A percentile compares a stretch with the other conserved stretches of the same genome.
Evolutionary conservation across 2,797 vertebrate species (phyloP).

Genomic region (Lutjanus campechanus): DNA sequence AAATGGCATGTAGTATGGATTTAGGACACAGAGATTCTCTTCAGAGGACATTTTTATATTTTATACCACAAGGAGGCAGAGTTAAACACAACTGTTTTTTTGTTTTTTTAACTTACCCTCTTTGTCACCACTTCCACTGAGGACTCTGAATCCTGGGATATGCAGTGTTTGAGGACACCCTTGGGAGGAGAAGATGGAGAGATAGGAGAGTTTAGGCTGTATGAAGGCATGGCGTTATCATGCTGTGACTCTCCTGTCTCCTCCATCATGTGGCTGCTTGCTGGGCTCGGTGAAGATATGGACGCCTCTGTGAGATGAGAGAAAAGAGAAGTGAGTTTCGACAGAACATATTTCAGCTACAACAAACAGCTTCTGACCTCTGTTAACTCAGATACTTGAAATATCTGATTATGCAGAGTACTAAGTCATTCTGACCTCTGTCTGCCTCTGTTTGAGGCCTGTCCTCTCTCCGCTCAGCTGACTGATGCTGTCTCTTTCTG

Average conservation of each 20-base stretch:
- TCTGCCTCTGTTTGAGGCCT: constrained; percentile 15
- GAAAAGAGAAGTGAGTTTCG: constrained; percentile 15
- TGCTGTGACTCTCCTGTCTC: constrained; percentile 43
- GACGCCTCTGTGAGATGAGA: constrained; percentile 34
- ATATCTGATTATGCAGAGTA: background rate
- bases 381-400: background rate
- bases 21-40: background rate
- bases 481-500: constrained; percentile 80
- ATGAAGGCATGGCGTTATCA: constrained; percentile 4
- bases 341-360: background rate
- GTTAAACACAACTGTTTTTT: background rate
- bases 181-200: constrained; percentile 50
- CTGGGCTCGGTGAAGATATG: constrained; percentile 12
- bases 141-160: constrained; percentile 77
- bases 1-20: background rate
- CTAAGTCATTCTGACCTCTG: constrained; percentile 47
- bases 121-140: constrained; percentile 82
- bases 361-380: background rate
- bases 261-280: constrained; percentile 38
- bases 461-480: constrained; percentile 21
- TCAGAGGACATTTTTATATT: background rate
- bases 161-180: constrained; percentile 78
- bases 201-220: constrained; percentile 13
- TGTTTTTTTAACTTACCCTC: constrained; percentile 72
- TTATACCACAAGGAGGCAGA: constrained; percentile 48